phyloP scores from a whole-genome alignment of 2,888 invertebrate genomes.

The Conus canariensis region DNA sequence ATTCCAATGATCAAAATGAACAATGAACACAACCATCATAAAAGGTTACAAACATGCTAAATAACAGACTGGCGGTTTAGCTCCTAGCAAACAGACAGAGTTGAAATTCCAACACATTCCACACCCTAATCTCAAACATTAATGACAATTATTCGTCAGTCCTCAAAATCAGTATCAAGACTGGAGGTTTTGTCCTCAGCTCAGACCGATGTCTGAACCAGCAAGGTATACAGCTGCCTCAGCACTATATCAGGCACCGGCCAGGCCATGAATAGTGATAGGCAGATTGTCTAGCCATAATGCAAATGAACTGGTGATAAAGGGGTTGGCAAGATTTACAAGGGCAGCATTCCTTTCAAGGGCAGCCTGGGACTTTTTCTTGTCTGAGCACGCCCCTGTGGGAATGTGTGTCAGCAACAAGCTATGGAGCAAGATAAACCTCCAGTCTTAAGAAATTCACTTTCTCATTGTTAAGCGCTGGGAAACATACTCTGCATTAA shows the following conservation, averaged over 20 bases:
- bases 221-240: not conserved
- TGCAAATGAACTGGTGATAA: not conserved
- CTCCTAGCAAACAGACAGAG: not conserved
- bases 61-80: too few relatives aligned
- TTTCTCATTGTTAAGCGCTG: too few relatives aligned
- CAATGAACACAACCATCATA: too few relatives aligned
- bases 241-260: not conserved
- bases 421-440: not conserved
- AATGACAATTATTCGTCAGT: not conserved
- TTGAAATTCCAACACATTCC: not conserved
- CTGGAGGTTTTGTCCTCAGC: too few relatives aligned
- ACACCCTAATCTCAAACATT: not conserved
- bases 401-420: not conserved
- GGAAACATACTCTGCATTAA: too few relatives aligned
- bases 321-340: slow-evolving; percentile 12
- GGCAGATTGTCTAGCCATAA: not conserved
- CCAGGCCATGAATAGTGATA: not conserved
- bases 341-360: not conserved
- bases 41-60: too few relatives aligned
- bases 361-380: not conserved
- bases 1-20: too few relatives aligned
- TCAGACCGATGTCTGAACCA: not conserved
- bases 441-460: too few relatives aligned
- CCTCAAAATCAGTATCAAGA: too few relatives aligned
- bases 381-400: not conserved